phyloP scores from a whole-genome alignment of 2,797 vertebrate genomes.

The Geotria australis region DNA sequence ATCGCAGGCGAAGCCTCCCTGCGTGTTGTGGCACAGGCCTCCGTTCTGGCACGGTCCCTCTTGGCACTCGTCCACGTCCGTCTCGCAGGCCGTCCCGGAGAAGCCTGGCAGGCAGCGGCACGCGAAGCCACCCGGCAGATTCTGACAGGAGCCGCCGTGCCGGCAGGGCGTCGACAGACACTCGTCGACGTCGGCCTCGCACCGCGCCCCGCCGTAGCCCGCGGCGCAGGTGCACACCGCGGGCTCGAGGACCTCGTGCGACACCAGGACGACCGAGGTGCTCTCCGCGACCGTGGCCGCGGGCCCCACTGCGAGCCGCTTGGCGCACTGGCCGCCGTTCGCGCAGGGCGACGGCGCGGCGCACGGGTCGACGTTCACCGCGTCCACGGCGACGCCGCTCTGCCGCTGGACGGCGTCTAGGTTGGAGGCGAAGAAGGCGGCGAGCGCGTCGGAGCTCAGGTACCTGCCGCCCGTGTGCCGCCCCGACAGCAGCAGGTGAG shows the following conservation, averaged over 20 bases:
- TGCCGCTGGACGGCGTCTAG: constrained; percentile 57
- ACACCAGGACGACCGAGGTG: constrained; percentile 44
- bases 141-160: neutral
- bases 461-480: neutral
- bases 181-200: constrained; percentile 14
- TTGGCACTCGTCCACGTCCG: constrained; percentile 58
- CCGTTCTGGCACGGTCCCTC: constrained; percentile 65
- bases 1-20: constrained; percentile 61
- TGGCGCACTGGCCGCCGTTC: constrained; percentile 63
- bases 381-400: constrained; percentile 55
- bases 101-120: neutral
- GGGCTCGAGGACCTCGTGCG: constrained; percentile 41
- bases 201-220: constrained; percentile 45
- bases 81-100: neutral
- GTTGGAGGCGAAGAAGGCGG: neutral
- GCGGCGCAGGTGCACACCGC: constrained; percentile 64
- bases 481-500: neutral
- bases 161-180: neutral
- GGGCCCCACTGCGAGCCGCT: constrained; percentile 34
- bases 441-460: neutral
- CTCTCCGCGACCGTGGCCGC: constrained; percentile 37
- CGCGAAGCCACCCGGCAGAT: neutral
- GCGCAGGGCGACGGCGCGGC: constrained; percentile 45
- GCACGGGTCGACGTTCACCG: constrained; percentile 71
- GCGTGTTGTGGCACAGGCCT: constrained; percentile 63